phyloP scores from a whole-genome alignment of 1,140 invertebrate genomes.

The Pseudomyrmex dendroicus region DNA sequence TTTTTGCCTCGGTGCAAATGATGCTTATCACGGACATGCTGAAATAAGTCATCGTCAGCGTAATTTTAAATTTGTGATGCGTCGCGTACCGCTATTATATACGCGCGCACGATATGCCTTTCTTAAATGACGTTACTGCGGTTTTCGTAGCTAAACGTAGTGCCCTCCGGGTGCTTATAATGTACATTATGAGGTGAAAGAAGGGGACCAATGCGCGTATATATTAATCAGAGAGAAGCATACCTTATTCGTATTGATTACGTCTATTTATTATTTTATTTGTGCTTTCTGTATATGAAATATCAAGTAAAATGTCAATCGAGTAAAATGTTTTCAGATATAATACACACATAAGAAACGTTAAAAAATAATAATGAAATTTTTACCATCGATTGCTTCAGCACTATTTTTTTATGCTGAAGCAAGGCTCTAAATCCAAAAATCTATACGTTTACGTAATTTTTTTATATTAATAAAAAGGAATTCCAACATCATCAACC shows the following conservation, averaged over 20 bases:
- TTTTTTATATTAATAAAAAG: too few species aligned
- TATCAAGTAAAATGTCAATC: not conserved
- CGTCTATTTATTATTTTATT: not conserved
- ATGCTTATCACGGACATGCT: conserved; percentile 49
- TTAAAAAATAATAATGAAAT: too few species aligned
- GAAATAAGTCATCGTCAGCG: conserved; percentile 57
- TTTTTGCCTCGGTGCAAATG: conserved; percentile 27
- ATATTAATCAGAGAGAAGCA: conserved; percentile 21
- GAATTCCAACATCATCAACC: too few species aligned
- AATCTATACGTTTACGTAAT: too few species aligned
- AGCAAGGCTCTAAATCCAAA: too few species aligned
- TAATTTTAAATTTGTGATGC: conserved; percentile 72
- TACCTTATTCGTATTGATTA: not conserved
- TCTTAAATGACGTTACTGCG: conserved; percentile 50
- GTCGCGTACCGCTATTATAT: conserved; percentile 53
- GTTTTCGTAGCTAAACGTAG: conserved; percentile 60
- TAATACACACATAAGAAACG: too few species aligned
- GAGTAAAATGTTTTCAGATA: not conserved
- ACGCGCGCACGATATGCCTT: conserved; percentile 30
- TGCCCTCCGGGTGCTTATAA: conserved; percentile 42
- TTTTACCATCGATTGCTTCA: too few species aligned
- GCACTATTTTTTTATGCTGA: too few species aligned
- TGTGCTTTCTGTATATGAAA: not conserved
- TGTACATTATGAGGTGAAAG: conserved; percentile 27
- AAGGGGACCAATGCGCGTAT: not conserved